Conservation (phyloP, 2,888 invertebrate species). For the Cryptosula pallasiana region DNA sequence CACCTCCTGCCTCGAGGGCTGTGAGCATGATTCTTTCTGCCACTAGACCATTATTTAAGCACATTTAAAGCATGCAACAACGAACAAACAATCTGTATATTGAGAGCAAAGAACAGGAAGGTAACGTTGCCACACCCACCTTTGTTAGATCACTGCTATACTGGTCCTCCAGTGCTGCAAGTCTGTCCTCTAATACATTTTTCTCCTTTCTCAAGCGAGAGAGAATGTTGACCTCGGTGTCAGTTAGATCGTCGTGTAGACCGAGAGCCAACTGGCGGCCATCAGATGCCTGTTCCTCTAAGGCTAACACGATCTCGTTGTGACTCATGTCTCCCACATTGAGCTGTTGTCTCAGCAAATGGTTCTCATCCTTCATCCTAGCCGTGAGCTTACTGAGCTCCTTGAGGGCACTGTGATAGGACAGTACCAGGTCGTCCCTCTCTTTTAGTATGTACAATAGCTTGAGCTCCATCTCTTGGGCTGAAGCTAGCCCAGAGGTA, state of each 20-base stretch:
- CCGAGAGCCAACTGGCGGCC: constrained; percentile 10
- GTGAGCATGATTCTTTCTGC: no score
- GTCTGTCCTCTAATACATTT: neutral
- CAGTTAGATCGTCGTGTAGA: constrained; percentile 17
- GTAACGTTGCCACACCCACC: neutral
- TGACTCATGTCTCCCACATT: constrained; percentile 15
- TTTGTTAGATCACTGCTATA: neutral
- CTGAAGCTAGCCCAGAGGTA: constrained; percentile 8
- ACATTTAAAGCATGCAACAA: no score
- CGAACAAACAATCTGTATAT: no score
- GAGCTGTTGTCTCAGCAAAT: constrained; percentile 9
- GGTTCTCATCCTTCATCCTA: constrained; percentile 20
- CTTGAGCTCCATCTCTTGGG: constrained; percentile 11
- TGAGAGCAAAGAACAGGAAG: no score
- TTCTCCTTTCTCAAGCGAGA: constrained; percentile 5
- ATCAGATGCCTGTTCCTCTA: constrained; percentile 20
- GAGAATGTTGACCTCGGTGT: constrained; percentile 15
- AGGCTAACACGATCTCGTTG: constrained; percentile 17
- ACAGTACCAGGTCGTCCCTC: constrained; percentile 18
- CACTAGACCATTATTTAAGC: no score
- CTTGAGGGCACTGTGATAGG: constrained; percentile 17
- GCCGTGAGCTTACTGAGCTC: constrained; percentile 22
- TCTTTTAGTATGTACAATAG: constrained; percentile 9
- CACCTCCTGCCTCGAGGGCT: no score
- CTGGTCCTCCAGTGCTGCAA: constrained; percentile 17